Conservation (phyloP, 2,888 invertebrate genomes). For the Lycocerus yunnanus region DNA sequence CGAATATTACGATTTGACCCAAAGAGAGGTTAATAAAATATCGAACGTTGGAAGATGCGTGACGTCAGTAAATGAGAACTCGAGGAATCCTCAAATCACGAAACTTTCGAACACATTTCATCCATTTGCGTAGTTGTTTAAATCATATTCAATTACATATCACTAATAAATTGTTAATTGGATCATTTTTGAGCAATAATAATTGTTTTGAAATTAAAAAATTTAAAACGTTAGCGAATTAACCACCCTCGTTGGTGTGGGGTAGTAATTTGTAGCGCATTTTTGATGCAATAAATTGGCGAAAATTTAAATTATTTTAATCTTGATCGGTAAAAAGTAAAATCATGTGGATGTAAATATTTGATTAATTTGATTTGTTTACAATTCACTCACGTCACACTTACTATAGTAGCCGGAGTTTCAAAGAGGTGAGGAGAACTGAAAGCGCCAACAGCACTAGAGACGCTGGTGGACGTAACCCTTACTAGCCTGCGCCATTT, state of each 20-base stretch:
- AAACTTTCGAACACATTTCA: neutral
- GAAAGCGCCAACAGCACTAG: slow-evolving; percentile 34
- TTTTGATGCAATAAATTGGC: neutral
- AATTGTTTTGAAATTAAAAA: too few species aligned
- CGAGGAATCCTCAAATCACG: slow-evolving; percentile 10
- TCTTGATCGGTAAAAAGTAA: neutral
- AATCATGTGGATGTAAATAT: neutral
- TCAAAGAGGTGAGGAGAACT: slow-evolving; percentile 35
- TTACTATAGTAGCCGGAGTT: slow-evolving; percentile 29
- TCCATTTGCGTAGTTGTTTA: neutral
- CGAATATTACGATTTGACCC: slow-evolving; percentile 9
- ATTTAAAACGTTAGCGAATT: neutral
- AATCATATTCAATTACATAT: neutral
- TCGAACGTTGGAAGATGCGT: slow-evolving; percentile 33
- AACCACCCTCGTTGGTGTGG: neutral
- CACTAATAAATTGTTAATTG: neutral
- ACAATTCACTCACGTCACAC: slow-evolving; percentile 30
- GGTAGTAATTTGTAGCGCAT: neutral
- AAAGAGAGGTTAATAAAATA: slow-evolving; percentile 37
- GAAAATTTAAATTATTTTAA: neutral
- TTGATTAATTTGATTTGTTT: slow-evolving; percentile 20
- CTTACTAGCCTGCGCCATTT: slow-evolving; percentile 42
- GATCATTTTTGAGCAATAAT: neutral
- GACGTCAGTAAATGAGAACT: slow-evolving; percentile 31
- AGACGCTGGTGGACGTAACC: slow-evolving; percentile 38